Percentiles rank a stretch among this genome's conserved stretches.
Evolutionary conservation across 1,140 invertebrate species (phyloP).

Genomic region (Plodia interpunctella): DNA sequence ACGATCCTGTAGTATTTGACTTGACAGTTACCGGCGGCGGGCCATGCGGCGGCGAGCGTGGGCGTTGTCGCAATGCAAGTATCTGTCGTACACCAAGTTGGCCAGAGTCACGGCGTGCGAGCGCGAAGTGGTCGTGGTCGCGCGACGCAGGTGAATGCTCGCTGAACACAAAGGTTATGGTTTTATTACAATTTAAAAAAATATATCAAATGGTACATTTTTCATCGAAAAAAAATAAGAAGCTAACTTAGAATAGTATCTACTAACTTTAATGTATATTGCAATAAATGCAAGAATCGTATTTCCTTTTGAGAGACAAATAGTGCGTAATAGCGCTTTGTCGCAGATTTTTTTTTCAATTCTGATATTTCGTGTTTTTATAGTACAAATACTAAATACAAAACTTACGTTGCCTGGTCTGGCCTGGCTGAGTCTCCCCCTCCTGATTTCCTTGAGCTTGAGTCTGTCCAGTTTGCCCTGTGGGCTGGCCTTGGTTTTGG

Average conservation of each 20-base stretch:
- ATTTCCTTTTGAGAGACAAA: too few species aligned
- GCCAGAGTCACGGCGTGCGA: conserved; percentile 22
- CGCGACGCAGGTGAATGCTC: conserved; percentile 24
- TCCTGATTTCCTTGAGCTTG: conserved; percentile 1
- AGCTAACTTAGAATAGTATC: too few species aligned
- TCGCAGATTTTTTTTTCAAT: too few species aligned
- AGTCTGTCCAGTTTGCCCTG: neutral
- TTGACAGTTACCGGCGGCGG: conserved; percentile 35
- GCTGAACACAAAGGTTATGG: conserved; percentile 11
- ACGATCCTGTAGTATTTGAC: too few species aligned
- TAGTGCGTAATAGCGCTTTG: too few species aligned
- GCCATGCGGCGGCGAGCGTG: conserved; percentile 32
- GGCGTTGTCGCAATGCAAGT: conserved; percentile 36
- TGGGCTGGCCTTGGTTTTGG: conserved; percentile 18
- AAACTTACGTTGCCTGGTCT: conserved; percentile 15
- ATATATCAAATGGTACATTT: too few species aligned
- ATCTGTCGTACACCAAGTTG: conserved; percentile 38
- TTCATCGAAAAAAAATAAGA: too few species aligned
- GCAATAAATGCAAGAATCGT: too few species aligned
- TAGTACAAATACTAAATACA: too few species aligned
- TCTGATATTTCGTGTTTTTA: too few species aligned
- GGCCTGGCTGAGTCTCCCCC: neutral
- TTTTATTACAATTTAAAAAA: neutral
- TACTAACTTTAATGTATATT: too few species aligned
- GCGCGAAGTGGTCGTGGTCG: conserved; percentile 18